phyloP scores from a whole-genome alignment of 2,797 vertebrate species.

The Poeciliopsis turneri region DNA sequence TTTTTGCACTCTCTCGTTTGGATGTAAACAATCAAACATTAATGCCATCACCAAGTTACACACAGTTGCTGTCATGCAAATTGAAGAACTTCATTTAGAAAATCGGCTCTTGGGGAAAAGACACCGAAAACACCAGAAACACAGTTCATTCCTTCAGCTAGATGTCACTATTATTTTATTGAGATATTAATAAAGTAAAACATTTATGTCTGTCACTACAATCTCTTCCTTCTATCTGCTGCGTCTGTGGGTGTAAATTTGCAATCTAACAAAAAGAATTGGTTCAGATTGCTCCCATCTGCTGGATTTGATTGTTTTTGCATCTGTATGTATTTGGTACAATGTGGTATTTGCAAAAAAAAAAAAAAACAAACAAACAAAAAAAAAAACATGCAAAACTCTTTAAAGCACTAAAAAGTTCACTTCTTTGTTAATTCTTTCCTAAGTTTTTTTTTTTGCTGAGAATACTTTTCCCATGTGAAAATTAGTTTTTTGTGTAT shows the following conservation, averaged over 20 bases:
- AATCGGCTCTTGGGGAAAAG: neutral
- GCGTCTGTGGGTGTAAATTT: neutral
- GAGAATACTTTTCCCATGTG: neutral
- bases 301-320: neutral
- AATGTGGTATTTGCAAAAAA: neutral
- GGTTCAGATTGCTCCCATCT: neutral
- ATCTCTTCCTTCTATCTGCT: neutral
- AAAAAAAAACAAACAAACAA: too few species aligned
- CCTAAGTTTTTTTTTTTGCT: neutral
- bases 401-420: neutral
- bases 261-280: neutral
- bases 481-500: neutral
- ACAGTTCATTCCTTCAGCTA: neutral
- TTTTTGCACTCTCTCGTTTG: neutral
- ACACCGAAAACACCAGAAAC: neutral
- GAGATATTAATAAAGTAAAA: neutral
- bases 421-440: neutral
- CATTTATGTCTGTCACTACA: neutral
- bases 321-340: neutral
- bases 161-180: neutral
- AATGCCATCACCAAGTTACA: neutral
- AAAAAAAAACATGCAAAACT: neutral
- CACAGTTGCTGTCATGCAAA: neutral
- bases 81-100: neutral
- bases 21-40: neutral